Base-by-base conservation (phyloP, 2,888 invertebrate species). In the Exephanes ischioxanthus region DNA sequence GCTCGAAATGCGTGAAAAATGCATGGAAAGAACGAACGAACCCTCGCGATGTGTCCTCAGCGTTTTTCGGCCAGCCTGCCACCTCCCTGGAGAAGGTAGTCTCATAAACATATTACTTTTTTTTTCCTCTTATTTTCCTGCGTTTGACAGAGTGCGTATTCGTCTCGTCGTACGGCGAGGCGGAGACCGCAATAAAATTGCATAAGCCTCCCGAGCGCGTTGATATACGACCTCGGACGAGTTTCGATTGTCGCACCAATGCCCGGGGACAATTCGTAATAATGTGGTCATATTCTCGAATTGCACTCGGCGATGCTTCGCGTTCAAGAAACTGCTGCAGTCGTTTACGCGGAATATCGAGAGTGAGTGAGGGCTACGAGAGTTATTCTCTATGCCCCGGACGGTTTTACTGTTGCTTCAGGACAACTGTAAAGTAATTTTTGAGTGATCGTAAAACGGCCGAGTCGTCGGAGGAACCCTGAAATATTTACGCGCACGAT, bases 131-230 rank as follows among this genome's bases (percentile, higher is more conserved):
- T 48, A 55, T 81, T 41, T 73, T 45, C 30, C 55, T 66, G 3
- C 16, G 51, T 61, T 66, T 55, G 61, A 9, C 48, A 58, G 61
- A 30, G 66, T 80, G 68, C 88, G 88, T 63, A 89, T 86, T 87
- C 89, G 87, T 87, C 87, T 87, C 84, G 26, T 55, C 53, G 45
- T 45, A 41, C 67, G 58, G n/a, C 75, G 41, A 70, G 81, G 79
- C 80, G 78, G 86, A 87, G 88, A 88, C 88, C 88, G 90, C 91
- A 90, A 88, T 92, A 91, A 92, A 91, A 87, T 91, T 90, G 87
- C 91, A 80, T 88, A 90, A 91, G 84, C 70, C 78, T 22, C 53
- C 61, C 61, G 30, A 61, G 48, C 67, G 41, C 37, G 79, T 82
- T 87, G 86, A 90, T 89, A 88, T 89, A 90, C 83, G 73, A 83